A percentile compares a stretch with the other conserved stretches of the same genome.
These are phyloP conservation scores for Epinotia nisella DNA, from an alignment of 2,888 invertebrate species.

Conservation along the genomic window DNA sequence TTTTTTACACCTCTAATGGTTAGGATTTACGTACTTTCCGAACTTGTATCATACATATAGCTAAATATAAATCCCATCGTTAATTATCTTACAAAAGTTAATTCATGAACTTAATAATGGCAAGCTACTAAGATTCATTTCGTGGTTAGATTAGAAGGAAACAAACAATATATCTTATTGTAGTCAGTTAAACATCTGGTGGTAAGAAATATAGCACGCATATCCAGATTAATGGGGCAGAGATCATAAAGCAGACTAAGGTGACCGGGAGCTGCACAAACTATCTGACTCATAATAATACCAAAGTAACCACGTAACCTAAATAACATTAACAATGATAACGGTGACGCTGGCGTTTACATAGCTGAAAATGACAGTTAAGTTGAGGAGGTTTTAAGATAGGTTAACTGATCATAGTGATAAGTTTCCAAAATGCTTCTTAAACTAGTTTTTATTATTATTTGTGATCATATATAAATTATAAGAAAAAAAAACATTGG, in stretches of 20 bases:
- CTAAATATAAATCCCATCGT: too few relatives aligned
- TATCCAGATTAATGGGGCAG: conserved; percentile 71
- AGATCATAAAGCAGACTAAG: conserved; percentile 60
- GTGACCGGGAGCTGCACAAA: conserved; percentile 52
- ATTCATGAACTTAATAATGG: neutral
- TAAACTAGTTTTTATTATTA: too few relatives aligned
- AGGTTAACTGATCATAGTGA: too few relatives aligned
- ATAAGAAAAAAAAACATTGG: too few relatives aligned
- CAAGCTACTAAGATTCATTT: conserved; percentile 5
- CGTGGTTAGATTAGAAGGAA: conserved; percentile 8
- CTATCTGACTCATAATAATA: conserved; percentile 28
- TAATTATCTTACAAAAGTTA: too few relatives aligned
- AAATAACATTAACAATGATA: neutral
- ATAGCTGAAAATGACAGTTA: neutral
- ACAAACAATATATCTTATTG: conserved; percentile 31
- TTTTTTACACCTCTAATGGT: too few relatives aligned
- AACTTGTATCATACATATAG: too few relatives aligned
- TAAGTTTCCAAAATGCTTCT: too few relatives aligned
- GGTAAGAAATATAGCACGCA: conserved; percentile 71
- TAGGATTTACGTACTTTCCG: too few relatives aligned
- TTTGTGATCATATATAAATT: too few relatives aligned
- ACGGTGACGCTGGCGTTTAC: neutral
- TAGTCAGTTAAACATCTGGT: conserved; percentile 68
- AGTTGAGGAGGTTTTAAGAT: too few relatives aligned
- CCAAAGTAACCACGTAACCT: neutral